Percentiles rank a stretch among this genome's conserved stretches.
Conservation (phyloP, 2,888 invertebrate species). For the Euclidia mi region DNA sequence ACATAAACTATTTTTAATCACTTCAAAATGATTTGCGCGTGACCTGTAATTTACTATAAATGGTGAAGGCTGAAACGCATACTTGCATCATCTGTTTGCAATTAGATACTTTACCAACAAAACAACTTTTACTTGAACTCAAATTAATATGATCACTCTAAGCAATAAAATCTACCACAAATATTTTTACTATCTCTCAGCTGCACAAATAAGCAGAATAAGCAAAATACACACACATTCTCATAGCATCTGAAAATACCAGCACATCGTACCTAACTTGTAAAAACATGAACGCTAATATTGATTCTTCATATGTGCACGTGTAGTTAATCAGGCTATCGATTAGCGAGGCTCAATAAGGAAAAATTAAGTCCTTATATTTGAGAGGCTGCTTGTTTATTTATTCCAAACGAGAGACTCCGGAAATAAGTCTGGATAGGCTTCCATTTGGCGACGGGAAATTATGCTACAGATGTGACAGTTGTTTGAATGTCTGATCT, state of each 20-base stretch:
- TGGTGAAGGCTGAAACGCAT: too few relatives aligned
- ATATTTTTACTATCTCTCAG: too few relatives aligned
- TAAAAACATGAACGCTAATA: slow-evolving; percentile 41
- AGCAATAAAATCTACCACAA: too few relatives aligned
- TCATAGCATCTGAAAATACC: not conserved
- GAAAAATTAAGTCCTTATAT: slow-evolving; percentile 77
- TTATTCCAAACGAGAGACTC: slow-evolving; percentile 81
- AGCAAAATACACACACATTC: not conserved
- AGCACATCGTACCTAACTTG: slow-evolving; percentile 3
- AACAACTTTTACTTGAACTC: too few relatives aligned
- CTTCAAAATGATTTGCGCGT: too few relatives aligned
- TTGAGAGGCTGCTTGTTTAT: slow-evolving; percentile 75
- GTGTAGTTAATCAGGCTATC: slow-evolving; percentile 74
- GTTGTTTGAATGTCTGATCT: slow-evolving; percentile 23
- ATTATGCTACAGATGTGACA: slow-evolving; percentile 33
- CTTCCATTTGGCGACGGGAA: slow-evolving; percentile 55
- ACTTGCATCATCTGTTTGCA: too few relatives aligned
- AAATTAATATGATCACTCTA: too few relatives aligned
- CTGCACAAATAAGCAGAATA: not conserved
- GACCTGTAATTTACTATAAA: too few relatives aligned
- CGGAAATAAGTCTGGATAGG: slow-evolving; percentile 81
- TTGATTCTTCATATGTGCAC: slow-evolving; percentile 55
- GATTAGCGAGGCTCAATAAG: slow-evolving; percentile 77
- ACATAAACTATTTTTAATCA: too few relatives aligned
- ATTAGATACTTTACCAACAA: too few relatives aligned